Conservation (phyloP, 1,140 invertebrate species). For the Eufriesea mexicana region DNA sequence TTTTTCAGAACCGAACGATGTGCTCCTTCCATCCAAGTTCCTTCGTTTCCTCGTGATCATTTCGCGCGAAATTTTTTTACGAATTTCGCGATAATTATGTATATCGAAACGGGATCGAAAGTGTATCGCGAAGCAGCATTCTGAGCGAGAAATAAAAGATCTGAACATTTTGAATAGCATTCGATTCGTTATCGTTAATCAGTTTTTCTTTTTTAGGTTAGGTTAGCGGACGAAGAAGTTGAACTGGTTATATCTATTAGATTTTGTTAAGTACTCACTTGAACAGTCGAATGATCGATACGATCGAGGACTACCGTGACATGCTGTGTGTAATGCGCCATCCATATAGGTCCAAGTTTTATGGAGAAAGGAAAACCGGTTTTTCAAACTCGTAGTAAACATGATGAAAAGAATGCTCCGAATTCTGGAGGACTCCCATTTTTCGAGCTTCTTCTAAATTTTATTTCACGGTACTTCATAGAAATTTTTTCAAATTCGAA, state of each 20-base stretch:
- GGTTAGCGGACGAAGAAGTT: not conserved
- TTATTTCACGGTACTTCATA: not conserved
- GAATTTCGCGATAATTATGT: no score
- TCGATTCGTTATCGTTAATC: not conserved
- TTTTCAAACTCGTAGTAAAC: conserved; percentile 41
- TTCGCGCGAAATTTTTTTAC: not conserved
- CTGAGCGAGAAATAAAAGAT: not conserved
- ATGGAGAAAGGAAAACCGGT: conserved; percentile 34
- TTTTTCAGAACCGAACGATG: conserved; percentile 21
- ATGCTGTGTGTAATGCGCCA: not conserved
- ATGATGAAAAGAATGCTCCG: conserved; percentile 33
- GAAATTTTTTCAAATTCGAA: not conserved
- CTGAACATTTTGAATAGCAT: not conserved
- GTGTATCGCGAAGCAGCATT: no score
- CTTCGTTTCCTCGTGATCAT: not conserved
- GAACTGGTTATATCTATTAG: not conserved
- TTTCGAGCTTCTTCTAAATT: not conserved
- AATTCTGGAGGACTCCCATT: conserved; percentile 23
- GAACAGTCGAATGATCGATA: conserved; percentile 10
- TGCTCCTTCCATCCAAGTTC: not conserved
- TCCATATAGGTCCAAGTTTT: conserved; percentile 4
- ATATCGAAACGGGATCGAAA: no score
- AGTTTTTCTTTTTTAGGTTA: not conserved
- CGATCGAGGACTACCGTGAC: conserved; percentile 8
- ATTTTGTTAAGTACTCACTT: not conserved